Evolutionary conservation across 2,888 invertebrate genomes (phyloP), one percentile per base, ranked within the genome.

Genomic region (Plebejus argus): DNA sequence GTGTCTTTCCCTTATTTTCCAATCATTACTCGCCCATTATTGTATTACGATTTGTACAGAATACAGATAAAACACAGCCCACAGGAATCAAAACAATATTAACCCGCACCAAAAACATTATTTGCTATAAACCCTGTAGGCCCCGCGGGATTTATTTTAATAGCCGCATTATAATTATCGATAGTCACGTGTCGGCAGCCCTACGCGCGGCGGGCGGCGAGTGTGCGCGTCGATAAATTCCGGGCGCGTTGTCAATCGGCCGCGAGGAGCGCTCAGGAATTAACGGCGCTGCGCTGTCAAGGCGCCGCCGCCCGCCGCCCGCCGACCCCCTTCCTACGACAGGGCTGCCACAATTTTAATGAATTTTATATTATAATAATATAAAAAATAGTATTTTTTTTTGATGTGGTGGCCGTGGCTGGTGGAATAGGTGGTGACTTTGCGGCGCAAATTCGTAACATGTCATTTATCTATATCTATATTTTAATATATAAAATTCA

Each of bases 151-250:
- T 8, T 23, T 39, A 20, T 49, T 20, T 72, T 45, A 72, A 20
- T 49, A 7, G 72, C 49, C n/a, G 12, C 56, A 45, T 76, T 58
- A 71, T 58, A 45, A 45, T 66, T 35, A 20, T 80, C 78, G 76
- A 77, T 39, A 78, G 74, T 1, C 66, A 33, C 66, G 66, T 66
- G 66, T 28, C 28, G 28, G 71, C 82, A 78, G 78, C 82, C 70
- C 85, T 83, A 82, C 75, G 81, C 80, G 79, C 82, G 82, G 81
- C 83, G 81, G 83, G 84, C 86, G 88, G 88, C 87, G 90, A 91
- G 89, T 91, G 91, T 91, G 89, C 90, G 89, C 91, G 90, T 90
- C 93, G 93, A 94, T 93, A 93, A 92, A 93, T 94, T 92, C 92
- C 90, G 86, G 85, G 85, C 91, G 93, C 91, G 92, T 92, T 93